A percentile compares a stretch with the other conserved stretches of the same genome.
These are phyloP conservation scores for Platichthys flesus DNA, from an alignment of 2,113 vertebrate genomes.

Conservation along the genomic window DNA sequence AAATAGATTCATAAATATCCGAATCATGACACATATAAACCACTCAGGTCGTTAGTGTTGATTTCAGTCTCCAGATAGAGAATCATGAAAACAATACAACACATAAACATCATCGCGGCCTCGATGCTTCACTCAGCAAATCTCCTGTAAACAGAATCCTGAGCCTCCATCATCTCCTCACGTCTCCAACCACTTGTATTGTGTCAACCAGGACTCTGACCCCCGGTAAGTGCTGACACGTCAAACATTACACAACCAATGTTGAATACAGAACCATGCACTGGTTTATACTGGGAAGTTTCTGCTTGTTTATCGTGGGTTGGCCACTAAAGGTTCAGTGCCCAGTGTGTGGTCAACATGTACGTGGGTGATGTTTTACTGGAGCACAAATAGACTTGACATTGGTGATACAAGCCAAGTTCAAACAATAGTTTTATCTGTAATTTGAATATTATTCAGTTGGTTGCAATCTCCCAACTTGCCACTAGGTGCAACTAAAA, in stretches of 20 bases:
- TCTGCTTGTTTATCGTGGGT: too few relatives aligned
- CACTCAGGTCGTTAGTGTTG: neutral
- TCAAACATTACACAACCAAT: neutral
- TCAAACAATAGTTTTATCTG: too few relatives aligned
- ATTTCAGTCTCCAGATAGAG: neutral
- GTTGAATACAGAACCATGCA: too few relatives aligned
- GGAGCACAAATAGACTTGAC: too few relatives aligned
- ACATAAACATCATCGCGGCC: neutral
- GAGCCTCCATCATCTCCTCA: neutral
- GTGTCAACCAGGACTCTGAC: conserved; percentile 23
- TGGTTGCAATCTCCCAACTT: neutral
- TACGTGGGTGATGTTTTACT: too few relatives aligned
- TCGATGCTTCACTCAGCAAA: neutral
- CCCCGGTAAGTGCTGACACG: conserved; percentile 1
- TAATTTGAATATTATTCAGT: neutral
- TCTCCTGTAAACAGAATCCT: neutral
- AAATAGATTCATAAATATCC: too few relatives aligned
- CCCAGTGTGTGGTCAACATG: too few relatives aligned
- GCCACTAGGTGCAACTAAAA: neutral
- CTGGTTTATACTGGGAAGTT: too few relatives aligned
- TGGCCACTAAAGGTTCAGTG: too few relatives aligned
- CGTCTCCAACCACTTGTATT: conserved; percentile 21
- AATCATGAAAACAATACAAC: neutral
- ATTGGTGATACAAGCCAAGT: too few relatives aligned
- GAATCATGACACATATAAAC: neutral